These are phyloP conservation scores for Rhinolophus sinicus DNA, from an alignment of 2,113 vertebrate species.

Conservation along the genomic window DNA sequence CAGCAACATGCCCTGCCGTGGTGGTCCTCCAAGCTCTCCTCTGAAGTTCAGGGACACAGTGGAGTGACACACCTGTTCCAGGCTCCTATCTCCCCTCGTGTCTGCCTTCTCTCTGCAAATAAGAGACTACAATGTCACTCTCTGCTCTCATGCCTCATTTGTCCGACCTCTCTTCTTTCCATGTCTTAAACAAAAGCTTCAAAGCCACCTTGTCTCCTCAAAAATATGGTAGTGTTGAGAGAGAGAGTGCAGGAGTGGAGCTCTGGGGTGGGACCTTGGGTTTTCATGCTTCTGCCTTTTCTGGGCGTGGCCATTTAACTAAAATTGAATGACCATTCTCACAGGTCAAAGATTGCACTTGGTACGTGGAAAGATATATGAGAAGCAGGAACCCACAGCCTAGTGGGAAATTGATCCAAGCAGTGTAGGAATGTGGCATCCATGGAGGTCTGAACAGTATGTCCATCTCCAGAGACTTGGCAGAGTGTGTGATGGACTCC, in stretches of 20 bases:
- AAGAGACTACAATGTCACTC: too few species aligned
- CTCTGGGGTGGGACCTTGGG: not conserved
- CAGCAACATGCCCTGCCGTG: not conserved
- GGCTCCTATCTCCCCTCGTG: not conserved
- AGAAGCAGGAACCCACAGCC: not conserved
- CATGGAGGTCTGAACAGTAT: fast-evolving
- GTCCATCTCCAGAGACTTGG: not conserved
- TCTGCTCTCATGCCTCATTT: not conserved
- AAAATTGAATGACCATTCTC: not conserved
- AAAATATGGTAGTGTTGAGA: not conserved
- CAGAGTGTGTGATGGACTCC: too few species aligned
- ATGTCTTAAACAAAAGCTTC: not conserved
- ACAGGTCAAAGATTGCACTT: not conserved
- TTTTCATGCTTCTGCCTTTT: not conserved
- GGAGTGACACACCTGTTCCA: too few species aligned
- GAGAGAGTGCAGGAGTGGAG: not conserved
- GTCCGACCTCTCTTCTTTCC: not conserved
- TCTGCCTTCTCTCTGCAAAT: fast-evolving
- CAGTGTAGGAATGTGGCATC: too few species aligned
- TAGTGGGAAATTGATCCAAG: not conserved
- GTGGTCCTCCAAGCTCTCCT: too few species aligned
- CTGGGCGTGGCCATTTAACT: not conserved
- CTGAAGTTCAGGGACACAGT: not conserved
- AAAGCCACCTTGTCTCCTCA: not conserved
- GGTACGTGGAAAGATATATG: not conserved